These are phyloP conservation scores for Lanius ludovicianus DNA, from an alignment of 2,113 vertebrate species.

Conservation along the genomic window DNA sequence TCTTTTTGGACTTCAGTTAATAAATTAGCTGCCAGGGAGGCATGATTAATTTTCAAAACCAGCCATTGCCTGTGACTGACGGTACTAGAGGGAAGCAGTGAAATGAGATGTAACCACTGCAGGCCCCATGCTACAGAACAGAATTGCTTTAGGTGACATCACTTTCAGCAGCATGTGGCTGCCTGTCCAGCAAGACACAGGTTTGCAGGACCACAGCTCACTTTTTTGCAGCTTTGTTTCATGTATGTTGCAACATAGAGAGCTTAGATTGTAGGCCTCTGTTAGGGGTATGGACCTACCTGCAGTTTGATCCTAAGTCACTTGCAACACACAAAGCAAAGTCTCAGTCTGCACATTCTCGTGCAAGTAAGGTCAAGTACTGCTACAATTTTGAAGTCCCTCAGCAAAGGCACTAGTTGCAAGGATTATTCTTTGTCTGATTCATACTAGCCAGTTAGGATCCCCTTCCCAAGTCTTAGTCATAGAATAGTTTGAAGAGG, in stretches of 20 bases:
- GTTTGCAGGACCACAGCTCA: neutral
- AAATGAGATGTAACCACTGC: neutral
- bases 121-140: neutral
- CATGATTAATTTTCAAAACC: neutral
- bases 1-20: neutral
- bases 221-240: neutral
- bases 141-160: neutral
- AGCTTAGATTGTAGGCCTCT: neutral
- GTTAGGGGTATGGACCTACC: neutral
- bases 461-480: neutral
- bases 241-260: neutral
- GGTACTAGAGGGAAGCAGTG: neutral
- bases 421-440: neutral
- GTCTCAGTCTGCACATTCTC: neutral
- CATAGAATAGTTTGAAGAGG: neutral
- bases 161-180: neutral
- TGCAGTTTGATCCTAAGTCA: neutral
- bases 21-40: neutral
- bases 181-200: neutral
- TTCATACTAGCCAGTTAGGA: neutral
- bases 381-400: neutral
- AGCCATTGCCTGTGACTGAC: neutral
- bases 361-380: neutral
- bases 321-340: neutral
- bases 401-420: neutral